A percentile compares a stretch with the other conserved stretches of the same genome.
phyloP scores from a whole-genome alignment of 2,888 invertebrate genomes.

The Nemotelus nigrinus region DNA sequence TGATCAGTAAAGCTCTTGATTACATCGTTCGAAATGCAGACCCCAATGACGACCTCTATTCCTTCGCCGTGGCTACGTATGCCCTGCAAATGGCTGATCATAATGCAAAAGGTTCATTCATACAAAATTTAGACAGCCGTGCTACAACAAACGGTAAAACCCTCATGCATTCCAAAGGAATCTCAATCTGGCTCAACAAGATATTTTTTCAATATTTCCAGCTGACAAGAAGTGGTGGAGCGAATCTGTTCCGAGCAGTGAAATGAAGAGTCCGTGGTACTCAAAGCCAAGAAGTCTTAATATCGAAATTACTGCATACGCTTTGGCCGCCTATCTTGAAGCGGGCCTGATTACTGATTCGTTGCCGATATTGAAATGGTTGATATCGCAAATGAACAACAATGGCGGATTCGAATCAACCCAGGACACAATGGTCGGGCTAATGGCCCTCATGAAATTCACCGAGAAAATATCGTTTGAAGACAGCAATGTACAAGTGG shows the following conservation, averaged over 20 bases:
- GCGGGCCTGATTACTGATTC: constrained; percentile 62
- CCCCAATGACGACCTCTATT: constrained; percentile 75
- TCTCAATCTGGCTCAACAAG: background rate
- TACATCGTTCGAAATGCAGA: constrained; percentile 77
- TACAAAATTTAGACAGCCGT: constrained; percentile 69
- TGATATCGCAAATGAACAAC: constrained; percentile 73
- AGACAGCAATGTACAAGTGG: constrained; percentile 68
- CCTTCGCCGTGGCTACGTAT: constrained; percentile 79
- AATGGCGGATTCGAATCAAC: constrained; percentile 80
- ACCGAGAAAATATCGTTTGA: constrained; percentile 68
- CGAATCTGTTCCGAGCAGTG: constrained; percentile 68
- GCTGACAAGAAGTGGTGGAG: constrained; percentile 85
- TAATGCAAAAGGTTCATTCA: constrained; percentile 73
- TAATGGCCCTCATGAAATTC: constrained; percentile 72
- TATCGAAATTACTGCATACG: constrained; percentile 90
- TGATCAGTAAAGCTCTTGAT: constrained; percentile 80
- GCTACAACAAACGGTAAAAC: constrained; percentile 65
- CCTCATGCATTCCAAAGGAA: background rate
- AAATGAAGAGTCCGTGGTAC: constrained; percentile 74
- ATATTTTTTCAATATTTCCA: constrained; percentile 4
- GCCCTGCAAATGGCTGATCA: constrained; percentile 81
- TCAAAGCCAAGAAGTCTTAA: constrained; percentile 73
- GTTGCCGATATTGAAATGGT: constrained; percentile 75
- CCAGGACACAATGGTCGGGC: constrained; percentile 80
- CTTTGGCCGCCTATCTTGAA: constrained; percentile 77